Base-by-base conservation (phyloP, 2,888 invertebrate genomes). In the Malthinus flaveolus region DNA sequence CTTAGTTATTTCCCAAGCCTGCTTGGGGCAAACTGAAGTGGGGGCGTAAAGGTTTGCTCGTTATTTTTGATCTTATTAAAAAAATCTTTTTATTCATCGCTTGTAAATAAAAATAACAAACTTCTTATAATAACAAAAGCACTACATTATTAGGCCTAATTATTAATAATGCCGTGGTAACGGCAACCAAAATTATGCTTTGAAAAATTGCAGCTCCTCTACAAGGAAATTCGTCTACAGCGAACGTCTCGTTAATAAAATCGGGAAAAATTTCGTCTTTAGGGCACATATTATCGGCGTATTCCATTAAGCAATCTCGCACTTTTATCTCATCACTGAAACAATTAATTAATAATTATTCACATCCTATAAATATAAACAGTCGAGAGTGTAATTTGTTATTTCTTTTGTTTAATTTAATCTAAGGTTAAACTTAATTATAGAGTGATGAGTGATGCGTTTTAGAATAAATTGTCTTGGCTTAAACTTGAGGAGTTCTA, bases 281-380 rank as follows among this genome's bases (percentile, higher is more conserved):
- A n/a, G 36, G 31, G n/a, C 53, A 53, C 3, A 32, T 33, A 2
- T 4, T 5, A 2, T 47, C 36, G n/a, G 11, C 23, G 9, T 46
- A 46, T 4, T 53, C 13, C 15, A 36, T 4, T 7, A 53, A 37
- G 37, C 53, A 53, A 7, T 36, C 13, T 3, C 35, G 33, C 7
- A 47, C 53, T 13, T 53, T 36, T 15, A 12, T 8, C 8, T 37
- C 10, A 7, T 53, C 53, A 0, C 53, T 53, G 6, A 10, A 46
- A 52, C 8, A 32, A 52, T 12, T 32, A 11, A 3, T 8, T 32
- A 11, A 3, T 8, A 31, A 33, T 49, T n/a, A 5, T 15, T 23
- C 13, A 49, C 31, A 2, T 10, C 23, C 9, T 12, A 34, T 13
- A 2, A 42, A 1, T 42, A 39, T 23, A 5, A 5, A 23, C 23